Base-by-base conservation (phyloP, 2,888 invertebrate genomes). In the Amorpha juglandis region DNA sequence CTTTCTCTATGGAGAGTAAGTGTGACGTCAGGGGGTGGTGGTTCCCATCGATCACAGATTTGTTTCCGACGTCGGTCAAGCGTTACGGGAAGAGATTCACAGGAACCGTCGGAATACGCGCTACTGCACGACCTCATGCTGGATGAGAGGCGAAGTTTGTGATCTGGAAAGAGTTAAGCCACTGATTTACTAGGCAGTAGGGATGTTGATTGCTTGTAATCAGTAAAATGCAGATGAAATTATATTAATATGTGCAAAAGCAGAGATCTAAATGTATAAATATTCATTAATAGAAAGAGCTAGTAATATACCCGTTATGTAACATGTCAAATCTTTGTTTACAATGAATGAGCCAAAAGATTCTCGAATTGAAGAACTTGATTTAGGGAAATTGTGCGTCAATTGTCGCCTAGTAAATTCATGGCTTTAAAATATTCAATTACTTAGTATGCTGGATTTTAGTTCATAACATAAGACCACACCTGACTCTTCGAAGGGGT, bases 41-140 rank as follows among this genome's bases (percentile, higher is more conserved):
- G 83, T 38, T 90, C 90, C 88, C 89, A 91, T 12, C 81, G 78
- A 64, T 89, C 87, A 86, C 87, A 88, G 27, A 81, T 69, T 0
- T 84, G 85, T 62, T 89, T 88, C 48, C 88, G 79, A 21, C 90
- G 80, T 11, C 89, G 78, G 67, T 89, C 86, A 4, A 83, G 76
- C 1, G 85, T 72, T 2, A 84, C 73, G 0, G 86, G 86, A 45
- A 69, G 87, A 19, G 78, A 79, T 4, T 91, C 91, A 0, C 78
- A 82, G 0, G 91, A 90, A 0, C 86, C 88, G 45, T 89, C 91
- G 0, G 92, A 92, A 72, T 90, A 91, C 1, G 86, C 89, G 69
- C 91, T 92, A 70, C 90, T 92, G 76, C 91, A 90, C 0, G 92
- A 92, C 0, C 90, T 85, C 0, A 91, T 81, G 68, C 92, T 93